A percentile compares a stretch with the other conserved stretches of the same genome.
These are phyloP conservation scores for Sebastes cheni DNA, from an alignment of 2,797 vertebrate species.

Conservation along the genomic window DNA sequence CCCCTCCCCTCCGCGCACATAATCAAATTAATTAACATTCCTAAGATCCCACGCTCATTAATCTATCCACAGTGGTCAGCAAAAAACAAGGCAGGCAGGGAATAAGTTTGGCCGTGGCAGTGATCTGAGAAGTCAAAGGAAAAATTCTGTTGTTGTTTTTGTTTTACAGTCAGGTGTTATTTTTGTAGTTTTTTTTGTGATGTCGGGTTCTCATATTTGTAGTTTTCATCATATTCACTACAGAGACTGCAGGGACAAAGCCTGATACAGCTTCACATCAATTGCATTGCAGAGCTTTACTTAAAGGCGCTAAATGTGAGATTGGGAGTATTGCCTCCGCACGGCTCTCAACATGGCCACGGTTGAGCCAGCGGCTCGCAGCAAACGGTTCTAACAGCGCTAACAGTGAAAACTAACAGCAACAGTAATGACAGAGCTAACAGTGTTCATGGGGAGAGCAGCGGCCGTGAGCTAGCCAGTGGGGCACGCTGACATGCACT, in stretches of 20 bases:
- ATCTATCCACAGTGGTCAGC: slow-evolving; percentile 76
- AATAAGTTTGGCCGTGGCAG: slow-evolving; percentile 38
- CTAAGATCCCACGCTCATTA: slow-evolving; percentile 81
- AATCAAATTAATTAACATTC: slow-evolving; percentile 88
- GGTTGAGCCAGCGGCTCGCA: too few species aligned
- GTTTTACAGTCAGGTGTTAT: neutral
- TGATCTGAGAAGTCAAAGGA: neutral
- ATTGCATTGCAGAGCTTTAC: neutral
- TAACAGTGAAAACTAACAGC: too few species aligned
- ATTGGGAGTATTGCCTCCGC: too few species aligned
- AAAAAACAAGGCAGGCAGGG: slow-evolving; percentile 58
- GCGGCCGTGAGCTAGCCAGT: too few species aligned
- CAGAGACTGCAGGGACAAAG: neutral
- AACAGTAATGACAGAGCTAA: too few species aligned
- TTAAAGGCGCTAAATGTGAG: neutral
- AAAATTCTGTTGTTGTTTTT: neutral
- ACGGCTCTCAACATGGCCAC: too few species aligned
- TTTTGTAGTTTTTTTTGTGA: neutral
- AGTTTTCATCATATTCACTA: neutral
- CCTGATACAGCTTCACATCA: neutral
- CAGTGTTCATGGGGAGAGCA: too few species aligned
- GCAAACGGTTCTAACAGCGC: too few species aligned
- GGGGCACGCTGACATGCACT: too few species aligned
- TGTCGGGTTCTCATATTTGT: neutral
- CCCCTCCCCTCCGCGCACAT: slow-evolving; percentile 60